Base-by-base conservation (phyloP, 2,113 vertebrate species). In the Ursus arctos region DNA sequence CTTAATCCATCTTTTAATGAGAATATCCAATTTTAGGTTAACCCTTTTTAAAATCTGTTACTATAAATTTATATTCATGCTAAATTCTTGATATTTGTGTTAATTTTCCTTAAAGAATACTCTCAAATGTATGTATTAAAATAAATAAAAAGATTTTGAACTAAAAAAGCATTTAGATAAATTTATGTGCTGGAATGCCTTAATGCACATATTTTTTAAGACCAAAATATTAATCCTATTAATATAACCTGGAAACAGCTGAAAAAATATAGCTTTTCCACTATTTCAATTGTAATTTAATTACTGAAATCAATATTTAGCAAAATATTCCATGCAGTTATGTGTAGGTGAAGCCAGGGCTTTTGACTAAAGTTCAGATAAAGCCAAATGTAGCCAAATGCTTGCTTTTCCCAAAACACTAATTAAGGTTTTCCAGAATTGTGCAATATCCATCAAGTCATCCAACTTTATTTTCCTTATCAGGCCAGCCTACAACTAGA, bases 391-490 rank as follows among this genome's bases (percentile, higher is more conserved):
- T 26, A 95, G 43, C 24, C 53, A 88, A 85, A 11, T 59, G 28
- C 83, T 94, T 85, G 55, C 67, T 89, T 81, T 88, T 69, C 57
- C 31, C 15, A 53, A 90, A 95, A 80, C 43, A 90, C 89, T 91
- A 88, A 93, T 79, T 97, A 97, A 82, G 0, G 3, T 81, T 97
- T 95, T 84, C 40, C 43, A 92, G 36, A 91, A 94, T 18, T 67
- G 5, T 87, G 55, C 63, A 91, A 69, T 33, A 94, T 88, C 47
- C 18, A 65, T 97, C 80, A 95, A 88, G 84, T 88, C 88, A 92
- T 82, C 31, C 65, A 82, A 53, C 63, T 95, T 96, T 90, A 97
- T 81, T 92, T 93, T 94, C 63, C 63, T 96, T 97, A 94, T 96
- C 94, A 92, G 96, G 21, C n/a, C 21, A 74, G 80, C 36, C 24